Evolutionary conservation across 1,140 invertebrate genomes (phyloP), one percentile per base, ranked within the genome.

Genomic region (Drosophila varians): DNA sequence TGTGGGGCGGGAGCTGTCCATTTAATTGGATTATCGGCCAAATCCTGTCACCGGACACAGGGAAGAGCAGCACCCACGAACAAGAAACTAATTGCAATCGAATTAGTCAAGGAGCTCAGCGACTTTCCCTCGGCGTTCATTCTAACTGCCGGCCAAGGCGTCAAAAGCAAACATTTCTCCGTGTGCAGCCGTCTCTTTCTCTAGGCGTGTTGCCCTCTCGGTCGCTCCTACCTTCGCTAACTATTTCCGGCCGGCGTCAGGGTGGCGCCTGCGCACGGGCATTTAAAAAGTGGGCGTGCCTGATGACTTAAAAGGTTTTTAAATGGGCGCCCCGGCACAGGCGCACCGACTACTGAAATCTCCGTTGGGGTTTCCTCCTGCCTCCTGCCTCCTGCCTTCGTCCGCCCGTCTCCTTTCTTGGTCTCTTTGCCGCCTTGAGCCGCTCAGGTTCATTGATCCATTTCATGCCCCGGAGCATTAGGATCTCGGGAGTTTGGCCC

Each of bases 261-360:
- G 82, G 82, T 87, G 82, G 82, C 82, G 82, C 82, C 82, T 88
- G 69, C 55, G 82, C 64, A 55, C 26, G 54, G 23, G 21, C 36
- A 76, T 68, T 79, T 79, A 74, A 69, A 84, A 79, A 82, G 82
- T 71, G 77, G 82, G 82, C 82, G 82, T 88, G 82, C 47, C 83
- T 87, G 82, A 87, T 82, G 82, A 87, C 82, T 87, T 88, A 87
- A 87, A 87, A 87, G 83, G 82, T 87, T 87, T 83, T 87, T 87
- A 88, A 87, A 88, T 87, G 82, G 74, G 64, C 73, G 77, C 74
- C 66, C 54, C 34, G 28, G 53, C 61, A 61, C 14, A 31, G 42
- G 23, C 31, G 48, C 23, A 31, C 66, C 26, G 26, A 64, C 55
- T 61, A 42, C 36, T 26, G 21, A 64, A 64, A 64, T 40, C 66